Evolutionary conservation across 2,797 vertebrate genomes (phyloP).

Genomic region (Alouatta caraya): DNA sequence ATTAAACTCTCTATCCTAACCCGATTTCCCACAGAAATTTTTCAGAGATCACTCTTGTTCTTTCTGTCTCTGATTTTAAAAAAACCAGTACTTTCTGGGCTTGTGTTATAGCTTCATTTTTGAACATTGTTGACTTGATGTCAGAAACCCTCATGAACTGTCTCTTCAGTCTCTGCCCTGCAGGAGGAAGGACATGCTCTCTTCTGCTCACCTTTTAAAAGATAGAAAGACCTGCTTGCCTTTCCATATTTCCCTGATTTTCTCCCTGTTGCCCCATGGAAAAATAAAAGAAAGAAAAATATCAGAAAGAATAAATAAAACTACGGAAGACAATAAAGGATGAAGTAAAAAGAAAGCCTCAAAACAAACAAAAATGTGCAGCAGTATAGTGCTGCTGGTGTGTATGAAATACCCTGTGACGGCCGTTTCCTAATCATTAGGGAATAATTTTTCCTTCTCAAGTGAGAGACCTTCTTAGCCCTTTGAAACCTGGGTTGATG

Average conservation of each 20-base stretch:
- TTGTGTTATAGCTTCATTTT: neutral
- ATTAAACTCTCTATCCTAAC: neutral
- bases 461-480: conserved; percentile 5
- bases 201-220: neutral
- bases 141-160: neutral
- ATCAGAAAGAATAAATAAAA: neutral
- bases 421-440: neutral
- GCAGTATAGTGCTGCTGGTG: neutral
- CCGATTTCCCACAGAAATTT: neutral
- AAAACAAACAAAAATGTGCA: neutral
- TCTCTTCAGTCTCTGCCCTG: neutral
- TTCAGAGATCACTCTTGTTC: neutral
- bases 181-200: neutral
- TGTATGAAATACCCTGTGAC: neutral
- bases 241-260: neutral
- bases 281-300: neutral
- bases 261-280: neutral
- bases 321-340: neutral
- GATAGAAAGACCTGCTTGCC: neutral
- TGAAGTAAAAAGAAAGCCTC: neutral
- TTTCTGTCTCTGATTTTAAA: neutral
- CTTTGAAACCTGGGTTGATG: conserved; percentile 63
- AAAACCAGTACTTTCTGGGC: neutral
- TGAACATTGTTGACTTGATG: neutral
- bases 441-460: conserved; percentile 35